A percentile compares a stretch with the other conserved stretches of the same genome.
Evolutionary conservation across 2,113 vertebrate genomes (phyloP).

Genomic region (Lamprologus sp.): DNA sequence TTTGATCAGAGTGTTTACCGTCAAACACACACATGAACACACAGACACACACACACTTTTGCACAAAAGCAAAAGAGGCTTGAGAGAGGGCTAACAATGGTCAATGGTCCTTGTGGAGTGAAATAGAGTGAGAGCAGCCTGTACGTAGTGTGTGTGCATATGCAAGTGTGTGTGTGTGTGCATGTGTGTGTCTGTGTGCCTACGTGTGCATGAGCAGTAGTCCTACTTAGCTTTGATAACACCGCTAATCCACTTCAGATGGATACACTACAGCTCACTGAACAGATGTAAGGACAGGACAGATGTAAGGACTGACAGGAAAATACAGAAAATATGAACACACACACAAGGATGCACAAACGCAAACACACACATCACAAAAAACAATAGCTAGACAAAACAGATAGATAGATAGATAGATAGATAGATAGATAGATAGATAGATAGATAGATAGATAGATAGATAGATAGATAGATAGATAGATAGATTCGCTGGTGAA

Average conservation of each 20-base stretch:
- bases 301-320: neutral
- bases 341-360: neutral
- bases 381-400: neutral
- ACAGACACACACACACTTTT: slow-evolving; percentile 9
- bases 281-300: slow-evolving; percentile 23
- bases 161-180: neutral
- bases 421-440: slow-evolving; percentile 1
- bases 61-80: slow-evolving; percentile 46
- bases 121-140: slow-evolving; percentile 42
- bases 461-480: slow-evolving; percentile 3
- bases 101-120: slow-evolving; percentile 61
- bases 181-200: neutral
- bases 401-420: neutral
- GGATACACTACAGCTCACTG: slow-evolving; percentile 42
- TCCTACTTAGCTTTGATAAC: slow-evolving; percentile 61
- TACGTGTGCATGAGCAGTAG: slow-evolving; percentile 37
- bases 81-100: slow-evolving; percentile 61
- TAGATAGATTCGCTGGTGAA: neutral
- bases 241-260: slow-evolving; percentile 66
- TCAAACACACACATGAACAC: slow-evolving; percentile 43
- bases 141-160: neutral
- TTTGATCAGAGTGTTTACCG: slow-evolving; percentile 77
- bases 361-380: neutral
- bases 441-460: slow-evolving; percentile 7
- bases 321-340: neutral